Evolutionary conservation across 2,797 vertebrate genomes (phyloP), one percentile per base, ranked within the genome.

Genomic region (Lutjanus campechanus): DNA sequence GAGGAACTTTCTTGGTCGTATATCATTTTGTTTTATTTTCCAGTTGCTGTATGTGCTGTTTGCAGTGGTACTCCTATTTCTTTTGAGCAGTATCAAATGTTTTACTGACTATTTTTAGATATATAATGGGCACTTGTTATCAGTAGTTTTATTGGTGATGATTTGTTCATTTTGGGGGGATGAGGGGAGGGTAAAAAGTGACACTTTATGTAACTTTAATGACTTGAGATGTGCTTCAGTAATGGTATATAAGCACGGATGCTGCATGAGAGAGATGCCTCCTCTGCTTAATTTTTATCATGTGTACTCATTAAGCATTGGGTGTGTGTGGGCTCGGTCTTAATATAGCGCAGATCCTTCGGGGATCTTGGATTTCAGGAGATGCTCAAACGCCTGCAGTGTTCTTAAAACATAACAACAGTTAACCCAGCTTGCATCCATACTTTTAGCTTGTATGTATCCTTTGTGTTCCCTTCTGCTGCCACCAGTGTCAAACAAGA

Each of bases 301-400:
- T 20, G 11, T 74, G 60, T 44, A 8, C 55, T 61, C 17, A 43
- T 71, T 56, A 60, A 40, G 16, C 25, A 8, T 6, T 0, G 40
- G 0, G 2, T 12, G 13, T 36, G 62, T 44, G 51, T 60, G 22
- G 8, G 49, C 11, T 36, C 8, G 10, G 46, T 12, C 1, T 76
- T 60, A 60, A 77, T 69, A 43, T 44, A 54, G 11, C 0, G 11
- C 5, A 47, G 46, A 25, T 56, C 66, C 8, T 49, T 71, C 7
- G 54, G 69, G 65, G 60, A 50, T 58, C 50, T 61, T 47, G 29
- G 22, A 44, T 13, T 62, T 64, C 0, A 47, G 70, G 47, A 65
- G 54, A 70, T 36, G n/a, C 41, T 71, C 11, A 41, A 47, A 60
- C 36, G 55, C 3, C 50, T 64, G 20, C 56, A 65, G 7, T 63